Conservation (phyloP, 2,797 vertebrate genomes). For the Sebastes variabilis region DNA sequence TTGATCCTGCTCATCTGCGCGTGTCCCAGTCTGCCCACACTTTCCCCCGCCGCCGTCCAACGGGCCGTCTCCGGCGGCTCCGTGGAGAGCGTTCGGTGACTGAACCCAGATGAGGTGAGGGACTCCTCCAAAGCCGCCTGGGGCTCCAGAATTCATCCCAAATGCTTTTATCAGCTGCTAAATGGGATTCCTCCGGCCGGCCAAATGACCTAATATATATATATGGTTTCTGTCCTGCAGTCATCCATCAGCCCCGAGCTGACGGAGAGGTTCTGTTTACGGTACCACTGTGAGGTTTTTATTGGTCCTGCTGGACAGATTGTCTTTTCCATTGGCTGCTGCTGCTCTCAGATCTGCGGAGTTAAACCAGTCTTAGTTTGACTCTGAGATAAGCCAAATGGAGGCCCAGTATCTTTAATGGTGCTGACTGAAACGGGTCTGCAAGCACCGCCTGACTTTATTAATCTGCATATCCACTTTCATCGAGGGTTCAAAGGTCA, state of each 20-base stretch:
- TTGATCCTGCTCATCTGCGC: conserved; percentile 76
- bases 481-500: neutral
- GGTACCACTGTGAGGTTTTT: conserved; percentile 30
- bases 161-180: conserved; percentile 74
- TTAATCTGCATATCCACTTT: neutral
- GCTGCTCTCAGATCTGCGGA: neutral
- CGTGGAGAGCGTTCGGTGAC: conserved; percentile 42
- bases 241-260: neutral
- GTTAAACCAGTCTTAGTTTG: neutral
- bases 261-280: conserved; percentile 42
- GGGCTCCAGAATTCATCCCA: conserved; percentile 32
- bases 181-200: conserved; percentile 29
- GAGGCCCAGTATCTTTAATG: neutral
- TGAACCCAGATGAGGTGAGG: conserved; percentile 65
- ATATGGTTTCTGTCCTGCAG: neutral
- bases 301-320: conserved; percentile 40
- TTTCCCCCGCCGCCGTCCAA: conserved; percentile 66
- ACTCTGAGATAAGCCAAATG: neutral
- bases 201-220: conserved; percentile 52
- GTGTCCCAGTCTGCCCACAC: conserved; percentile 70
- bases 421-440: neutral
- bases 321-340: conserved; percentile 47
- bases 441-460: neutral
- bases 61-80: conserved; percentile 52
- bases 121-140: conserved; percentile 41